Evolutionary conservation across 2,888 invertebrate species (phyloP), one percentile per base, ranked within the genome.

Genomic region (Drosophila mayaguana): DNA sequence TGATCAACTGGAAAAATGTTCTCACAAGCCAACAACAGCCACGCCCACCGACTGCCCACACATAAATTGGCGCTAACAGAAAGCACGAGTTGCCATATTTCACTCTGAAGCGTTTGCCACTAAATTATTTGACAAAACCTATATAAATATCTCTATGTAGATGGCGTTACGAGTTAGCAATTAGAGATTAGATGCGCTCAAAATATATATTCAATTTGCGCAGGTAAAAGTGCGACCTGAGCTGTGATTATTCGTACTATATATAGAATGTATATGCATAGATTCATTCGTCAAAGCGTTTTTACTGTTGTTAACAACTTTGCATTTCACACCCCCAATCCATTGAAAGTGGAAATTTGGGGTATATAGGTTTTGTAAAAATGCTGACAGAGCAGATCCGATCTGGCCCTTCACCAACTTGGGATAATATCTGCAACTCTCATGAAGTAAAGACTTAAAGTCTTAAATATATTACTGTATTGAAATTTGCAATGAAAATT

Each of bases 1-100:
- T 25, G 45, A 65, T 65, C 65, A 53, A 53, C 28, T 45, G 28
- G 51, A 38, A 36, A 38, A 64, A 45, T 65, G 18, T 45, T 65
- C 50, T 43, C 64, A 45, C 42, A 65, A 38, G 16, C 40, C 14
- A 5, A 3, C 61, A 46, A 63, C 38, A 48, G 63, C 25, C 28
- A 36, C 50, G 34, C 48, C 11, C 14, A 20, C 38, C 16, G 60
- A 40, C 48, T 20, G 32, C 22, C 43, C 56, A 56, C 56, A 56
- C 43, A 32, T 56, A 43, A 38, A 20, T 25, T 36, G n/a, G 20
- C n/a, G 16, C 28, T 36, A 38, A n/a, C 32, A 28, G 28, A 20
- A 62, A 45, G 62, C 61, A 40, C 54, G 40, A 54, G 54, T 38
- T 40, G 54, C 22, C 28, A 40, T 40, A 38, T 38, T 36, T 36